These are phyloP conservation scores for Pseudopleuronectes americanus DNA, from an alignment of 2,797 vertebrate genomes.

Conservation along the genomic window DNA sequence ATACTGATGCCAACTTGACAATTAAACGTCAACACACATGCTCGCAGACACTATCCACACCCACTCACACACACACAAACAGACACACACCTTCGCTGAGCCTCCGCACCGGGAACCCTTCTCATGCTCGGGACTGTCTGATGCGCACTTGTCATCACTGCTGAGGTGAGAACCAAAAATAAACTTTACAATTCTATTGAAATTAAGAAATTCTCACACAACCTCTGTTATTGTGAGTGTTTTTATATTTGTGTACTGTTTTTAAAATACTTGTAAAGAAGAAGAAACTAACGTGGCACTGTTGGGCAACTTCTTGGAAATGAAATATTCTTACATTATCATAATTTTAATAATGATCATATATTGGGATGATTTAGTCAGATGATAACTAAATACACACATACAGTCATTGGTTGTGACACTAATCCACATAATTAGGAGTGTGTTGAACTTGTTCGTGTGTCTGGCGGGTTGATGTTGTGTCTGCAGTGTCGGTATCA, in stretches of 20 bases:
- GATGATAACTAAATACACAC: too few species aligned
- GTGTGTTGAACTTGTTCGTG: not conserved
- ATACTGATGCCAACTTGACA: slow-evolving; percentile 37
- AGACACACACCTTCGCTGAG: slow-evolving; percentile 51
- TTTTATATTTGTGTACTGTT: too few species aligned
- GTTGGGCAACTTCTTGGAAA: slow-evolving; percentile 13
- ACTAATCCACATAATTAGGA: too few species aligned
- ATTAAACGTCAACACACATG: slow-evolving; percentile 27
- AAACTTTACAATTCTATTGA: too few species aligned
- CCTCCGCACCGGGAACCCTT: slow-evolving; percentile 22
- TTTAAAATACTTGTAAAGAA: too few species aligned
- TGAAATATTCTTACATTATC: not conserved
- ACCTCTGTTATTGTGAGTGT: not conserved
- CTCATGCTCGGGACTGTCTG: slow-evolving; percentile 28
- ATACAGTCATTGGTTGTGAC: too few species aligned
- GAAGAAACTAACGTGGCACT: not conserved
- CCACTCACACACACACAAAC: slow-evolving; percentile 22
- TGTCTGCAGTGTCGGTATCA: not conserved
- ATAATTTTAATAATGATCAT: too few species aligned
- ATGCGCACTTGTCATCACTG: slow-evolving; percentile 59
- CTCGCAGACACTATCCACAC: slow-evolving; percentile 21
- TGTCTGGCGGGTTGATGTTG: not conserved
- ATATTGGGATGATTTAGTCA: too few species aligned
- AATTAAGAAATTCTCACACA: not conserved
- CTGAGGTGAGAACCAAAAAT: slow-evolving; percentile 67